phyloP scores from a whole-genome alignment of 2,797 vertebrate species.

The Taeniopygia guttata region DNA sequence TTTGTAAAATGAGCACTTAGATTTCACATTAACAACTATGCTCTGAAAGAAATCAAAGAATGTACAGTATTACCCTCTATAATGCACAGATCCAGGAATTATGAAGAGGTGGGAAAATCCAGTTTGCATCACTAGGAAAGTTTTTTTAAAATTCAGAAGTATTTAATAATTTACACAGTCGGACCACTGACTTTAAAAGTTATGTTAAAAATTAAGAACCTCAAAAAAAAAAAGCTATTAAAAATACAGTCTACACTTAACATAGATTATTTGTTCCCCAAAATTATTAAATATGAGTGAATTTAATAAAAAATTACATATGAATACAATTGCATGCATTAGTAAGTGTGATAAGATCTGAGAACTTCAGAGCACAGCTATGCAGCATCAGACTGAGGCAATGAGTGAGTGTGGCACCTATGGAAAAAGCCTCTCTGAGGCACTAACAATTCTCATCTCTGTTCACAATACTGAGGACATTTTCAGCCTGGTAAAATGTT shows the following conservation, averaged over 20 bases:
- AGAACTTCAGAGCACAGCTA: not conserved
- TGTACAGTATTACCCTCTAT: not conserved
- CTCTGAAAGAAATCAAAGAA: not conserved
- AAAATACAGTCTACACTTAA: constrained; percentile 26
- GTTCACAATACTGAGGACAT: not conserved
- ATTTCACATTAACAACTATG: not conserved
- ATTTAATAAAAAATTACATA: not conserved
- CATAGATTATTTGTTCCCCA: not conserved
- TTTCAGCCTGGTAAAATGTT: constrained; percentile 1
- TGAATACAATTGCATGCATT: not conserved
- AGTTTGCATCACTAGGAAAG: not conserved
- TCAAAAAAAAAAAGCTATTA: constrained; percentile 46
- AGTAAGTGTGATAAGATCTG: not conserved
- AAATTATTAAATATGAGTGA: constrained; percentile 18
- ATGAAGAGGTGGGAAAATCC: constrained; percentile 8
- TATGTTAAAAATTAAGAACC: constrained; percentile 67
- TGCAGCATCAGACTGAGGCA: not conserved
- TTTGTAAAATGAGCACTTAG: not conserved
- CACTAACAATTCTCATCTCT: not conserved
- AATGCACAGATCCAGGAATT: not conserved
- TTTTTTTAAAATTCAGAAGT: constrained; percentile 65
- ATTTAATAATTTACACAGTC: constrained; percentile 58
- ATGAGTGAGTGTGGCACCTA: not conserved
- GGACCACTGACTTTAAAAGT: constrained; percentile 69
- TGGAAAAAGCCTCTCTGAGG: not conserved